phyloP scores from a whole-genome alignment of 2,797 vertebrate genomes.

The Acrossocheilus wenchowensis region DNA sequence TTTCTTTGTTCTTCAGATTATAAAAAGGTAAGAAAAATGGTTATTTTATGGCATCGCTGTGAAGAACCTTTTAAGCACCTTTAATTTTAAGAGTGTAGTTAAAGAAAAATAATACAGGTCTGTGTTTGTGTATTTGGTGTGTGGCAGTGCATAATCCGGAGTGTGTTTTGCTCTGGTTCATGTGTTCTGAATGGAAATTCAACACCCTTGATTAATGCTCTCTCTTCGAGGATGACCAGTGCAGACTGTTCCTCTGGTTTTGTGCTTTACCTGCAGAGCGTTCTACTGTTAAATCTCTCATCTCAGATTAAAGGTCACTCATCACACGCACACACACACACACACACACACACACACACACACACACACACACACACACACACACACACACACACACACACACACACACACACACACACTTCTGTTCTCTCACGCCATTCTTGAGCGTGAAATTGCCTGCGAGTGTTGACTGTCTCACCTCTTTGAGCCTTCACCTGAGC shows the following conservation, averaged over 20 bases:
- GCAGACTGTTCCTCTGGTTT: conserved; percentile 58
- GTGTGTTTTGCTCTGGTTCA: conserved; percentile 42
- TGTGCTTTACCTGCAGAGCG: conserved; percentile 58
- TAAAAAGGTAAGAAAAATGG: too few relatives aligned
- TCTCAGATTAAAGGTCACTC: conserved; percentile 61
- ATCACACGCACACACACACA: conserved; percentile 17
- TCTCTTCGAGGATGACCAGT: conserved; percentile 50
- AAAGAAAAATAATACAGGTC: not conserved
- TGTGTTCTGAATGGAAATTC: conserved; percentile 50
- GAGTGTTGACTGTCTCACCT: conserved; percentile 24
- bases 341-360: conserved; percentile 20
- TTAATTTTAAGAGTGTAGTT: not conserved
- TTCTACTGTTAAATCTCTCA: conserved; percentile 63
- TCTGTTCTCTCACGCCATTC: conserved; percentile 1
- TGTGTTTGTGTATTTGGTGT: conserved; percentile 35
- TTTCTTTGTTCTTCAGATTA: too few relatives aligned
- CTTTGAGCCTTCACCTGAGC: conserved; percentile 31
- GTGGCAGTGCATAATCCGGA: not conserved
- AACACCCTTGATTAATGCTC: conserved; percentile 57
- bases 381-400: conserved; percentile 17
- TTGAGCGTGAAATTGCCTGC: conserved; percentile 30
- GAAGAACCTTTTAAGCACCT: too few relatives aligned
- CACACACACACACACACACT: not conserved
- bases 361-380: conserved; percentile 16
- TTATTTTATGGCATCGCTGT: too few relatives aligned